Percentiles rank a stretch among this genome's conserved stretches.
These are phyloP conservation scores for Rhogogaster chlorosoma DNA, from an alignment of 2,888 invertebrate genomes.

Conservation along the genomic window DNA sequence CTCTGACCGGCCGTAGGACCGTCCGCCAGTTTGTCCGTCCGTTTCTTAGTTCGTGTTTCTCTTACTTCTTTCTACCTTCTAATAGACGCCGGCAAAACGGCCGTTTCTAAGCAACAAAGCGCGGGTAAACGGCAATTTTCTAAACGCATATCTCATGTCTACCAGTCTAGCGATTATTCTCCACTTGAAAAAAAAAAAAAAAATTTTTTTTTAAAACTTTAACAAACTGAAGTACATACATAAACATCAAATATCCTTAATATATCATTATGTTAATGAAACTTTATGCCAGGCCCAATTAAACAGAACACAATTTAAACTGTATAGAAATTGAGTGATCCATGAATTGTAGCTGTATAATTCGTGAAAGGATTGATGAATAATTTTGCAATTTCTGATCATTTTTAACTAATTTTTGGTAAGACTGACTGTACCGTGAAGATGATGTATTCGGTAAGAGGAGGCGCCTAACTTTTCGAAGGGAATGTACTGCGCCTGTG, in stretches of 20 bases:
- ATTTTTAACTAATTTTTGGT: neutral
- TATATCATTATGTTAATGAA: no score
- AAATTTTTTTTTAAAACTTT: no score
- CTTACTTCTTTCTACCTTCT: conserved; percentile 41
- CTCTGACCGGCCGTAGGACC: conserved; percentile 53
- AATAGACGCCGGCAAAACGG: conserved; percentile 44
- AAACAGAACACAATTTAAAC: neutral
- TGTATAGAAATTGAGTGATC: neutral
- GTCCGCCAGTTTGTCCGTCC: conserved; percentile 22
- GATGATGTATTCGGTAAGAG: neutral
- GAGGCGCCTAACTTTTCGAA: conserved; percentile 65
- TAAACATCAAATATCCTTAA: no score
- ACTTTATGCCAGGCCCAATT: neutral
- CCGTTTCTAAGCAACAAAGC: conserved; percentile 16
- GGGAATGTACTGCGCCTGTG: conserved; percentile 73
- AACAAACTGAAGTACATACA: no score
- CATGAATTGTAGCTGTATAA: neutral
- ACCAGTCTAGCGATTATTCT: neutral
- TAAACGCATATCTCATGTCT: neutral
- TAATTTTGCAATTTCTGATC: neutral
- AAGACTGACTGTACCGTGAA: conserved; percentile 23
- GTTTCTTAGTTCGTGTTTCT: conserved; percentile 33
- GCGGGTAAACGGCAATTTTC: conserved; percentile 1
- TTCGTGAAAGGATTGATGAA: neutral
- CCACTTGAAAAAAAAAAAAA: neutral